Conservation (phyloP, 1,140 invertebrate species). For the Papilio polytes region DNA sequence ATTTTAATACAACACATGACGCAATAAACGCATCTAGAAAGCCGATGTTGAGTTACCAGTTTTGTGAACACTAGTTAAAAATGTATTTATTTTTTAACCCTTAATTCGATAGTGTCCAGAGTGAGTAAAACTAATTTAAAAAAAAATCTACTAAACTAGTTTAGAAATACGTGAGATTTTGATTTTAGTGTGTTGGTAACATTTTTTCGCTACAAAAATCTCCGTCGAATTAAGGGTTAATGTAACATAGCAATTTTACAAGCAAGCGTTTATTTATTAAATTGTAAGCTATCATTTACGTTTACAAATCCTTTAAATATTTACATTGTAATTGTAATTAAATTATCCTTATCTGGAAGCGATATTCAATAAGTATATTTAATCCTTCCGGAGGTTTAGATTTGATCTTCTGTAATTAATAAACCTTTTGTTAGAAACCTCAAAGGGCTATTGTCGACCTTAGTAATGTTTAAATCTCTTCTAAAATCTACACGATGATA, state of each 20-base stretch:
- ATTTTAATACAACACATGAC: not conserved
- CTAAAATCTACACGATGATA: conserved; percentile 9
- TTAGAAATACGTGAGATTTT: too few species aligned
- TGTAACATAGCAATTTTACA: too few species aligned
- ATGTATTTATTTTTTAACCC: too few species aligned
- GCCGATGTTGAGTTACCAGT: not conserved
- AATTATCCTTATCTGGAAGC: not conserved
- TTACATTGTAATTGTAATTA: not conserved
- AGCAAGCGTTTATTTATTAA: not conserved
- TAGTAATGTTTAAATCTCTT: not conserved
- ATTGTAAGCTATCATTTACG: not conserved
- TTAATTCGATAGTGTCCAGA: too few species aligned
- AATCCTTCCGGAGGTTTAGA: not conserved
- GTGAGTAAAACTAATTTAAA: too few species aligned
- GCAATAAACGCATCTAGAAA: too few species aligned
- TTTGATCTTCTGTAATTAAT: conserved; percentile 19
- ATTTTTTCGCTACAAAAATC: too few species aligned
- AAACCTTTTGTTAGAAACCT: conserved; percentile 16
- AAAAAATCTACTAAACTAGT: too few species aligned
- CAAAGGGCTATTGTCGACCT: not conserved
- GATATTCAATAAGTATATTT: not conserved
- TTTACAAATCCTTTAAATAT: not conserved
- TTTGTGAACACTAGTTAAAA: too few species aligned
- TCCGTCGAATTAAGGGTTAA: too few species aligned
- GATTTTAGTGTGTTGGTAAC: too few species aligned